phyloP scores from a whole-genome alignment of 2,113 vertebrate species.

The Tyto alba region DNA sequence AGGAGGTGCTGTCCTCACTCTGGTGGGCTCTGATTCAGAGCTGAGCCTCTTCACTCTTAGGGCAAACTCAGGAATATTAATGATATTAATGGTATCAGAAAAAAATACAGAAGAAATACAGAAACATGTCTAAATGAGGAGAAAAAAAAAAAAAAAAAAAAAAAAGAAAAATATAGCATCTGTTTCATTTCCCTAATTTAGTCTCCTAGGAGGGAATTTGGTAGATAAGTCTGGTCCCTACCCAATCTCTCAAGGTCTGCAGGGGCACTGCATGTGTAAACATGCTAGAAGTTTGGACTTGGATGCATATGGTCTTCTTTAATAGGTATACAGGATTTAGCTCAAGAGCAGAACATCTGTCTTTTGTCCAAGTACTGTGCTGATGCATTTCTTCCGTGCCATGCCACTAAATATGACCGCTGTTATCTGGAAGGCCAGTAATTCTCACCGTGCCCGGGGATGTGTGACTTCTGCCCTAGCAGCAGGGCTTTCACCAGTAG shows the following conservation, averaged over 20 bases:
- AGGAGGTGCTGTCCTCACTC: background rate
- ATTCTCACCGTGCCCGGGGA: background rate
- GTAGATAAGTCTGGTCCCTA: background rate
- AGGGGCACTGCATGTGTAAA: background rate
- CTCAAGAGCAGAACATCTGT: background rate
- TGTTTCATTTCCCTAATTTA: background rate
- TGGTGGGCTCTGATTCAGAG: background rate
- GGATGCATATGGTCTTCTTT: background rate
- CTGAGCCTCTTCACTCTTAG: background rate
- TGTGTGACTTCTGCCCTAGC: background rate
- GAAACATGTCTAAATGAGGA: background rate
- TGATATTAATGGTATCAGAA: background rate
- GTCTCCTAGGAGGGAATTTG: background rate
- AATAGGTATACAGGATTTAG: fast-evolving
- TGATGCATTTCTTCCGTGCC: background rate
- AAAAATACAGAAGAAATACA: background rate
- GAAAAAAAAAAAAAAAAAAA: too few relatives aligned
- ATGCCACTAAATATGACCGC: background rate
- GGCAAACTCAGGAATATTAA: background rate
- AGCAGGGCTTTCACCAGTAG: background rate
- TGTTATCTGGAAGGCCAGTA: fast-evolving
- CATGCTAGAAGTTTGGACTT: background rate
- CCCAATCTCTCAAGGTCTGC: background rate
- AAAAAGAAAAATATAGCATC: background rate
- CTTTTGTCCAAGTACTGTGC: background rate